Base-by-base conservation (phyloP, 1,140 invertebrate species). In the Papilio dardanus region DNA sequence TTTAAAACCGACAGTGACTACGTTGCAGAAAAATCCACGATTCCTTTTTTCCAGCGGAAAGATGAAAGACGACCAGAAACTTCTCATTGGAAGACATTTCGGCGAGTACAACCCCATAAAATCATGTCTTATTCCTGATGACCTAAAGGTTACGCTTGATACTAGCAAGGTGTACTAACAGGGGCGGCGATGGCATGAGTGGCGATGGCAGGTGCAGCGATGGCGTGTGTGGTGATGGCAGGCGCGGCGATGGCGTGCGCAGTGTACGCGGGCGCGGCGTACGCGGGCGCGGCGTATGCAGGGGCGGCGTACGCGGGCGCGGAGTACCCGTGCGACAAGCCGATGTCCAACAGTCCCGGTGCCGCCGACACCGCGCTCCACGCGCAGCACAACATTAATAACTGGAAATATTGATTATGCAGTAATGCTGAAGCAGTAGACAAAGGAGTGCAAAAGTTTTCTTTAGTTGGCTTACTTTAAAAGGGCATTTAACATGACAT, bases 301-400 rank as follows among this genome's bases (percentile, higher is more conserved):
- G 86, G 81, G 68, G 81, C 79, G 4, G 79, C 77, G 76, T 79
- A 77, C 7, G 83, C 77, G 10, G 81, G 83, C 8, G 86, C 80
- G 21, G 77, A 68, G 71, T 78, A 74, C 21, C 79, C 81, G 16
- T 80, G 79, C 66, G 75, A 82, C 71, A 84, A 83, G 16, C 85
- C 84, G 74, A 81, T 69, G 46, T 87, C 88, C 40, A 83, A 77
- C 46, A 88, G 68, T 14, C 88, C 89, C 7, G 91, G 89, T 76
- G 85, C 85, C 58, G 89, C 91, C 75, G 79, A 71, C 81, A 83
- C 90, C 79, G 82, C 80, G 35, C 83, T 89, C 77, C 86, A 90
- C 88, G 84, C 89, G 86, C 89, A 91, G 77, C 89, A 88, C 77
- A 91, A 82, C 54, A 91, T 82, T 42, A 92, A 87, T 80, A 92